Evolutionary conservation across 2,797 vertebrate genomes (phyloP).

Genomic region (Sebastes aleutianus): DNA sequence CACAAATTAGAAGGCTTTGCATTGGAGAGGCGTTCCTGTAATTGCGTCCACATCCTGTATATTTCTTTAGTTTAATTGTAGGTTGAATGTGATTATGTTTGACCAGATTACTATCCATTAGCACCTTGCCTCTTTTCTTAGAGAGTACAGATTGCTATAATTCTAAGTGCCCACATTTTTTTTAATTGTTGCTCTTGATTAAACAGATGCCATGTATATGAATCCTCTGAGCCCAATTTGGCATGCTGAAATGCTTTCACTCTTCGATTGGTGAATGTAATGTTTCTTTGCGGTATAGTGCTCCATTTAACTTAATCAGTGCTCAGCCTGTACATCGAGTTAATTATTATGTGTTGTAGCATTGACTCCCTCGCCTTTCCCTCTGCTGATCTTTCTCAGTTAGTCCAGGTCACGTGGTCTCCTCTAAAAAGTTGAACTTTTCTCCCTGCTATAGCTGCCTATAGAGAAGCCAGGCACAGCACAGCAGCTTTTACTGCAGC

Average conservation of each 20-base stretch:
- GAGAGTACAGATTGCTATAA: neutral
- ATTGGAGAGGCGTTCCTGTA: neutral
- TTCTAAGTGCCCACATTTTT: neutral
- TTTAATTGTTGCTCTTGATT: conserved; percentile 19
- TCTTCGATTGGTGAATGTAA: conserved; percentile 13
- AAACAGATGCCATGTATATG: conserved; percentile 10
- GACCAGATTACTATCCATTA: neutral
- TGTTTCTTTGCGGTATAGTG: conserved; percentile 18
- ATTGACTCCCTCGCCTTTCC: neutral
- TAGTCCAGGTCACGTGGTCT: neutral
- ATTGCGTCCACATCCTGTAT: neutral
- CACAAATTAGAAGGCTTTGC: neutral
- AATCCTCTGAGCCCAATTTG: conserved; percentile 28
- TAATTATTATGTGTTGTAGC: conserved; percentile 20
- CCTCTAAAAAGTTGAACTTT: conserved; percentile 3
- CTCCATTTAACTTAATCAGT: conserved; percentile 29
- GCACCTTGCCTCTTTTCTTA: neutral
- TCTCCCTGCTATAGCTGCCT: neutral
- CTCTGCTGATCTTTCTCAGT: conserved; percentile 2
- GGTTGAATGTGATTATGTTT: neutral
- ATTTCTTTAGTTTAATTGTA: neutral
- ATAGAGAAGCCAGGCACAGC: conserved; percentile 4
- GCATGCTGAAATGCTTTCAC: conserved; percentile 15
- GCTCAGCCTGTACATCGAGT: neutral
- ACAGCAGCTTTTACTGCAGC: conserved; percentile 13